These are phyloP conservation scores for Melinaea marsaeus DNA, from an alignment of 2,888 invertebrate genomes.

Conservation along the genomic window DNA sequence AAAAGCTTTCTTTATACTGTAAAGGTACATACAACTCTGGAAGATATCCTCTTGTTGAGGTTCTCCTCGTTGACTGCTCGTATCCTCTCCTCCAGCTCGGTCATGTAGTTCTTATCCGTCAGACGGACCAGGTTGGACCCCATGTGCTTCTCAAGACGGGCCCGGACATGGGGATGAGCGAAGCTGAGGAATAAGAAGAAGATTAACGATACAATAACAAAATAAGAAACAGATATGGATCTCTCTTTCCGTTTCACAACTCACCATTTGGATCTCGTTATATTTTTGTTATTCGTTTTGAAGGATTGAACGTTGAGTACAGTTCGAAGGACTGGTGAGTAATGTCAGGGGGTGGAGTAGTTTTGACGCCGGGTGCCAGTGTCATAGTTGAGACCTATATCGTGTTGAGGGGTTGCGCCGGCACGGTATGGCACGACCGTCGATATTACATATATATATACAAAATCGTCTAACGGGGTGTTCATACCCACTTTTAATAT, in stretches of 20 bases:
- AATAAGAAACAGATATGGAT: constrained; percentile 6
- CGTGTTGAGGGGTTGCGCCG: constrained; percentile 59
- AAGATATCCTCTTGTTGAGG: constrained; percentile 80
- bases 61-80: constrained; percentile 80
- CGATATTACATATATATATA: constrained; percentile 63
- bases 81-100: constrained; percentile 79
- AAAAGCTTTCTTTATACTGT: too few species aligned
- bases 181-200: constrained; percentile 63
- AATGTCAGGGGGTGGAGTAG: constrained; percentile 57
- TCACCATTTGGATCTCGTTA: constrained; percentile 40
- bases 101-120: constrained; percentile 83
- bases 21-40: constrained; percentile 76
- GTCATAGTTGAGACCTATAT: constrained; percentile 69
- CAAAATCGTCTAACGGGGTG: constrained; percentile 53
- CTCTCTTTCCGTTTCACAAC: constrained; percentile 9
- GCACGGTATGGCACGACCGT: constrained; percentile 72
- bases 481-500: constrained; percentile 42
- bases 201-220: constrained; percentile 1
- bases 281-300: constrained; percentile 51
- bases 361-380: constrained; percentile 69
- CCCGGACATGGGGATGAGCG: constrained; percentile 80
- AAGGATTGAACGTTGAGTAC: constrained; percentile 27
- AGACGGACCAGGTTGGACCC: constrained; percentile 82
- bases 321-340: constrained; percentile 25
- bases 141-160: constrained; percentile 83